Percentiles rank a stretch among this genome's conserved stretches.
phyloP scores from a whole-genome alignment of 2,888 invertebrate species.

The Dorcus hopei region DNA sequence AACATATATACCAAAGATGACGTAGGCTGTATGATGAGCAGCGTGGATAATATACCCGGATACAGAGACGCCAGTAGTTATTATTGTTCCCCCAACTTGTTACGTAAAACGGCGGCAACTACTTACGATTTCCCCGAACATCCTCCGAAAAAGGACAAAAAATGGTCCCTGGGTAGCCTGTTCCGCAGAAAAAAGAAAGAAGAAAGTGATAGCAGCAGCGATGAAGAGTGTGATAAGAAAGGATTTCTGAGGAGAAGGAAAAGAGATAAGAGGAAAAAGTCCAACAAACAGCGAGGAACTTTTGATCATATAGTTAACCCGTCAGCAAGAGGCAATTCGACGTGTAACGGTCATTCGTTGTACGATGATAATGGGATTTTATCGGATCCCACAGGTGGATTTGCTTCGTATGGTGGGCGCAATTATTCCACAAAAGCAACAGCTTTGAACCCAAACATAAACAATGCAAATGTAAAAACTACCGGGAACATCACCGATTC shows the following conservation, averaged over 20 bases:
- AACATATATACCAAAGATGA: constrained; percentile 42
- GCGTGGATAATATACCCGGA: constrained; percentile 37
- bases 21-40: constrained; percentile 39
- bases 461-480: background rate
- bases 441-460: constrained; percentile 4
- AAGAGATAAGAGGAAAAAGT: constrained; percentile 54
- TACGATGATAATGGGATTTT: constrained; percentile 55
- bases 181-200: constrained; percentile 74
- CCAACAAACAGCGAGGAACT: constrained; percentile 53
- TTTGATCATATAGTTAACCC: constrained; percentile 64
- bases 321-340: constrained; percentile 16
- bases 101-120: constrained; percentile 45
- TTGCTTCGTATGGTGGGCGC: constrained; percentile 33
- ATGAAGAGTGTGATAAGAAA: constrained; percentile 45
- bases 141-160: constrained; percentile 60
- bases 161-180: constrained; percentile 79
- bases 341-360: constrained; percentile 22
- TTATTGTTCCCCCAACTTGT: constrained; percentile 36
- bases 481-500: constrained; percentile 4
- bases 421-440: constrained; percentile 35
- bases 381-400: constrained; percentile 55
- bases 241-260: constrained; percentile 47
- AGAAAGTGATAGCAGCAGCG: constrained; percentile 56
- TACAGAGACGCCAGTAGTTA: constrained; percentile 12
- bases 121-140: constrained; percentile 49